Base-by-base conservation (phyloP, 2,797 vertebrate species). In the Gallinago solitaria region DNA sequence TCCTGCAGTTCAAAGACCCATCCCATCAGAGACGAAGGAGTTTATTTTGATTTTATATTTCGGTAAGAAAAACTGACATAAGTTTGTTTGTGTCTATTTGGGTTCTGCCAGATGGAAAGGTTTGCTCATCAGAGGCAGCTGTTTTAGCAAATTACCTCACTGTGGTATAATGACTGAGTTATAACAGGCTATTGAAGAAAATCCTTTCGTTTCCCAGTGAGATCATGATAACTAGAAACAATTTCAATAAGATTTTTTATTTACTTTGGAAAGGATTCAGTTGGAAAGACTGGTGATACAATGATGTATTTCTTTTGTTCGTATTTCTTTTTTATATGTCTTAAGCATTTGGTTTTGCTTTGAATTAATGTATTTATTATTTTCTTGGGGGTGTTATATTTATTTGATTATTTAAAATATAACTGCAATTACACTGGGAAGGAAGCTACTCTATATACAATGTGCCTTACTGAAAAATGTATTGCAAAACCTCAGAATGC, bases 131-230 rank as follows among this genome's bases (percentile, higher is more conserved):
- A 97, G 96, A 97, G 95, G 95, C 97, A 98, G 98, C 97, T 98
- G 97, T 97, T 98, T 98, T 97, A 98, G 97, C 95, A 97, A 97
- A 98, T 98, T 98, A 98, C 97, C 96, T 98, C 98, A 97, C 97
- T 97, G 48, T 89, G 85, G 77, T 96, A 94, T 97, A 98, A 97
- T 95, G 97, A 97, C 94, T 96, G 97, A 96, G 90, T 97, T 97
- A 92, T 85, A 97, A 88, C 95, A 97, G 28, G 41, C 94, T 94
- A 95, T 90, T 96, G 97, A 97, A 97, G 97, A 97, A 98, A 98
- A 97, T 87, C 93, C 78, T 96, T 97, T 97, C 67, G 1, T 96
- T 97, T 97, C 95, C 95, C 97, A 97, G 91, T 97, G 97, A 98
- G 96, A 97, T 97, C 97, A 96, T 97, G 97, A 98, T 97, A 96